Evolutionary conservation across 1,140 invertebrate genomes (phyloP).

Genomic region (Diorhabda carinulata): DNA sequence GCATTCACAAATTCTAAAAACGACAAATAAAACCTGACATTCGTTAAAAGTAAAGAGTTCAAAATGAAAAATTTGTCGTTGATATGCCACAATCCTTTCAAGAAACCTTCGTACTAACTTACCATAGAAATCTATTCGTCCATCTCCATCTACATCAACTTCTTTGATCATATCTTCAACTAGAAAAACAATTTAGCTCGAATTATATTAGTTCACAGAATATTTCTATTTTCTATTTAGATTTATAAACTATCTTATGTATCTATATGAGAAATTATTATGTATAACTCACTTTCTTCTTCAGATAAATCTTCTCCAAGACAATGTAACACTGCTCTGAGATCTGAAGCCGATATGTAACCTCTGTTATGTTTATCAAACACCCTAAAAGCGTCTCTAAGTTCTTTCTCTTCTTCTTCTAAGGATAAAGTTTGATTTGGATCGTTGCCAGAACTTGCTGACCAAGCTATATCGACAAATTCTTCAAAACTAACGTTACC

Average conservation of each 20-base stretch:
- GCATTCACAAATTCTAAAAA: conserved; percentile 79
- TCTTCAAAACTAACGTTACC: conserved; percentile 90
- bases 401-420: conserved; percentile 78
- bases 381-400: conserved; percentile 82
- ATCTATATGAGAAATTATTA: too few relatives aligned
- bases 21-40: too few relatives aligned
- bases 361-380: conserved; percentile 85
- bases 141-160: conserved; percentile 85
- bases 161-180: conserved; percentile 92
- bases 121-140: conserved; percentile 85
- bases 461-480: conserved; percentile 85
- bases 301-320: conserved; percentile 80
- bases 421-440: conserved; percentile 38
- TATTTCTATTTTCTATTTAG: too few relatives aligned
- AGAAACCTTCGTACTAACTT: conserved; percentile 39
- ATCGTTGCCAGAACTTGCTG: conserved; percentile 57
- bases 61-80: too few relatives aligned
- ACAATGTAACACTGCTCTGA: conserved; percentile 78
- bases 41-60: too few relatives aligned
- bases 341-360: conserved; percentile 80
- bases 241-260: too few relatives aligned
- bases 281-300: conserved; percentile 69
- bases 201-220: too few relatives aligned
- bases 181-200: conserved; percentile 49
- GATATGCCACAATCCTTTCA: too few relatives aligned